Base-by-base conservation (phyloP, 2,888 invertebrate genomes). In the Lepidonotus clava region DNA sequence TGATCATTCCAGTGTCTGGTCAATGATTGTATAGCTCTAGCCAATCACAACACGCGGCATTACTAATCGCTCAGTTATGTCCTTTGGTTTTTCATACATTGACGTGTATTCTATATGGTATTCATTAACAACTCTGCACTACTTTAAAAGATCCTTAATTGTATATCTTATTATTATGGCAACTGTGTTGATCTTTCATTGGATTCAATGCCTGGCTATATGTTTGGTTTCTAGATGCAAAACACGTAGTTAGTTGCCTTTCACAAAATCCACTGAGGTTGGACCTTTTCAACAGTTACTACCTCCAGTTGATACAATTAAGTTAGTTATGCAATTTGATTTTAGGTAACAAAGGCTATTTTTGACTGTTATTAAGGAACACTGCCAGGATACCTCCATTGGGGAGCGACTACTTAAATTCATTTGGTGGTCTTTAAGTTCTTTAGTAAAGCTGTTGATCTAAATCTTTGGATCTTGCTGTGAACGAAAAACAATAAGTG, bases 161-260 rank as follows among this genome's bases (percentile, higher is more conserved):
- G 61, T 61, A 61, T 61, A n/a, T 8, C 2, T 53, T 53, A 53
- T n/a, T 53, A 53, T n/a, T 53, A 61, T 32, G 61, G 28, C 61
- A 24, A 24, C 61, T 61, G 28, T 61, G 61, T 61, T 61, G n/a
- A n/a, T n/a, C n/a, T 71, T 71, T 71, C 18, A 71, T 38, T 34
- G 71, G 36, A 11, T 34, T 71, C 38, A 38, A n/a, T 38, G 71
- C 71, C 34, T 71, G 71, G 71, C 71, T 71, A 61, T 61, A 38
- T 18, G 71, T 71, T 71, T 71, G 36, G 71, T 71, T 71, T 71
- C 71, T 21, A 34, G 34, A 38, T 38, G 71, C 36, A 36, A 24
- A 36, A 71, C 71, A 34, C 38, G 34, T 71, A 71, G 71, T n/a
- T 71, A 38, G 71, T 71, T 38, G 71, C 71, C 71, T 71, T 71